Conservation (phyloP, 1,140 invertebrate species). For the Thaumatotibia leucotreta region DNA sequence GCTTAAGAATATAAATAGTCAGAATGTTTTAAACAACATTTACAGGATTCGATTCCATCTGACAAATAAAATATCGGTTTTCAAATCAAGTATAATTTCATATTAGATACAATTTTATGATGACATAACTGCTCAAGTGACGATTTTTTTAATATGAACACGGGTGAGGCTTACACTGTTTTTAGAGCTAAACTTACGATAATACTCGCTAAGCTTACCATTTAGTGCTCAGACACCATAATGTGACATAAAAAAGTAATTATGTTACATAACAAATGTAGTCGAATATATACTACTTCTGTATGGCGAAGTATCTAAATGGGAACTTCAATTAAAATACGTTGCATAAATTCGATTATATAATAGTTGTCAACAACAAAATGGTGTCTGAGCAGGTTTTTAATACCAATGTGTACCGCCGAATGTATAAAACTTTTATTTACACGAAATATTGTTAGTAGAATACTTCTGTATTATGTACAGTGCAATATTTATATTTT, state of each 20-base stretch:
- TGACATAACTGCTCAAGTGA: neutral
- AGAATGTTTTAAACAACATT: neutral
- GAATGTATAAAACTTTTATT: conserved; percentile 9
- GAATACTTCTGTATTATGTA: conserved; percentile 7
- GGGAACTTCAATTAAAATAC: too few species aligned
- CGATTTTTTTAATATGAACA: neutral
- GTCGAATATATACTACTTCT: too few species aligned
- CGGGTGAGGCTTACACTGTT: neutral
- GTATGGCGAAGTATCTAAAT: too few species aligned
- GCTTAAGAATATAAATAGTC: neutral
- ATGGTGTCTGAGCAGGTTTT: neutral
- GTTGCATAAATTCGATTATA: too few species aligned
- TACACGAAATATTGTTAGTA: neutral
- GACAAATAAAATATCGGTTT: too few species aligned
- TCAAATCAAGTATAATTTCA: too few species aligned
- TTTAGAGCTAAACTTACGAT: conserved; percentile 2
- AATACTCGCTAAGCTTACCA: conserved; percentile 12
- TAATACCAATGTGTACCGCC: conserved; percentile 6
- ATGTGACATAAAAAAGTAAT: too few species aligned
- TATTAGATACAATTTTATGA: too few species aligned
- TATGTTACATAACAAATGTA: too few species aligned
- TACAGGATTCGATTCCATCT: too few species aligned
- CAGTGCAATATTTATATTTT: conserved; percentile 11
- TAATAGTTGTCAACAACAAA: too few species aligned
- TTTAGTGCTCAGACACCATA: neutral